Conservation (phyloP, 2,113 vertebrate genomes). For the Alces alces region DNA sequence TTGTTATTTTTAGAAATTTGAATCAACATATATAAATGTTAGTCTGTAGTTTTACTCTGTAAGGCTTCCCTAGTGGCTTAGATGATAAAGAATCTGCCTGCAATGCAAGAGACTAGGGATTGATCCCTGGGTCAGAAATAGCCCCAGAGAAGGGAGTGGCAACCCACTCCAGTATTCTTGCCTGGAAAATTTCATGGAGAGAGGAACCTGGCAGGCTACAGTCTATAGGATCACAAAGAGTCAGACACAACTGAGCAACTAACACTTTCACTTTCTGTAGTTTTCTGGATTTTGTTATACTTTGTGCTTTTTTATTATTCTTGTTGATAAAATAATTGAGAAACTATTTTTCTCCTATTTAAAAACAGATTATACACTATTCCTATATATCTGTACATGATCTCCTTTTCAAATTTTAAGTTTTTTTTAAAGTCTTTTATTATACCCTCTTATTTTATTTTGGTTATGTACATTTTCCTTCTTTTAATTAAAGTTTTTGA, state of each 20-base stretch:
- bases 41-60: not conserved
- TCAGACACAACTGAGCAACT: not conserved
- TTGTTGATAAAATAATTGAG: not conserved
- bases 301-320: not conserved
- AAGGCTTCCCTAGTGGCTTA: not conserved
- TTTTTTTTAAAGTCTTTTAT: not conserved
- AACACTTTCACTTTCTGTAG: not conserved
- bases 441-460: not conserved
- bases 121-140: not conserved
- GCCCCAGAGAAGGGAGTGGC: not conserved
- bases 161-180: not conserved
- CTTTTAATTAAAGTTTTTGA: not conserved
- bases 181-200: not conserved
- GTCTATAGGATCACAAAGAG: not conserved
- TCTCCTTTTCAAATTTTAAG: not conserved
- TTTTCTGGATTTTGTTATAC: not conserved
- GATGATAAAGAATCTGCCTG: not conserved
- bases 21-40: not conserved
- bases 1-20: not conserved
- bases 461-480: not conserved
- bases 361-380: not conserved
- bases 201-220: not conserved
- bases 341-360: not conserved
- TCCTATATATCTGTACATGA: not conserved
- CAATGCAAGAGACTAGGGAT: not conserved